These are phyloP conservation scores for Bagarius yarrelli DNA, from an alignment of 2,113 vertebrate species.

Conservation along the genomic window DNA sequence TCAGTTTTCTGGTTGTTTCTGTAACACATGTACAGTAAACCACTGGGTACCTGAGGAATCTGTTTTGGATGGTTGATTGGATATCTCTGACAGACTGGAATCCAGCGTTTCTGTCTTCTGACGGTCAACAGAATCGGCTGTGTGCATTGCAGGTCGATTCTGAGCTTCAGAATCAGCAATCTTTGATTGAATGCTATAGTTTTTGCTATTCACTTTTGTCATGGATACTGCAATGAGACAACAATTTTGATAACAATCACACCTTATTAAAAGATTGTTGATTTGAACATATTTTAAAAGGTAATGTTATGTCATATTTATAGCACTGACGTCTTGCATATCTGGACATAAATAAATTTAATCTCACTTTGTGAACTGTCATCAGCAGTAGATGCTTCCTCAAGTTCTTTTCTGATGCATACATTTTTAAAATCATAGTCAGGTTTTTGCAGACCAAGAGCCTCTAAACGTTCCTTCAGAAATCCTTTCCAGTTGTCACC, in stretches of 20 bases:
- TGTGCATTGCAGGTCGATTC: neutral
- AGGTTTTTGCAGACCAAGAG: constrained; percentile 4
- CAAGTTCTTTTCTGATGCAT: neutral
- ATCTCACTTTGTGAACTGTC: neutral
- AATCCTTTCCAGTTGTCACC: constrained; percentile 47
- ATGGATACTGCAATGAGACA: neutral
- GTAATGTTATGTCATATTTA: neutral
- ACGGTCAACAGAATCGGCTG: neutral
- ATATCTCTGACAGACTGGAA: neutral
- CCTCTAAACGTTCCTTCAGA: constrained; percentile 53
- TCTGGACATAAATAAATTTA: neutral
- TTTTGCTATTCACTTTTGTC: neutral
- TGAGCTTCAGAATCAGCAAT: neutral
- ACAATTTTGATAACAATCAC: neutral
- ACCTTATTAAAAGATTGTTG: neutral
- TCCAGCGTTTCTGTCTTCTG: neutral
- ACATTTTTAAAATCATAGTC: constrained; percentile 13
- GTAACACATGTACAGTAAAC: neutral
- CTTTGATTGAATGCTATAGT: neutral
- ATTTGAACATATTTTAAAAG: neutral
- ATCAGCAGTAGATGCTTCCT: neutral
- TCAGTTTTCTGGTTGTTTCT: too few relatives aligned
- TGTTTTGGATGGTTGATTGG: neutral
- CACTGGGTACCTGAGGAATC: neutral
- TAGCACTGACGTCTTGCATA: neutral